These are phyloP conservation scores for Lota lota DNA, from an alignment of 2,113 vertebrate species.

Conservation along the genomic window DNA sequence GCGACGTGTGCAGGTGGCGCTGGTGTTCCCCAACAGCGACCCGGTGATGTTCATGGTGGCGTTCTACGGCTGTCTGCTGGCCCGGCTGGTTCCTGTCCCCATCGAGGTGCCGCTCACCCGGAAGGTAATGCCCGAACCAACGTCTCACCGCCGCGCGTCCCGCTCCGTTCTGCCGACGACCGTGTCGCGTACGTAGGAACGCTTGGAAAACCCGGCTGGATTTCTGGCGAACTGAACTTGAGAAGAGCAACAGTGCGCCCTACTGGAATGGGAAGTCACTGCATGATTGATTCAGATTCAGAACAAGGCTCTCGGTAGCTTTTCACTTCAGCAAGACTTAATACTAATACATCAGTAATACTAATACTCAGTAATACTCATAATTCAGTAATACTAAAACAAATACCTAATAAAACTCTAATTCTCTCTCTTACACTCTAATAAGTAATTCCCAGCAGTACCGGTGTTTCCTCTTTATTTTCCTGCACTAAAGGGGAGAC, in stretches of 20 bases:
- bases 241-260: slow-evolving; percentile 46
- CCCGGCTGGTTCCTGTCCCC: slow-evolving; percentile 91
- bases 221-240: not conserved
- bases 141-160: no score
- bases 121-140: slow-evolving; percentile 92
- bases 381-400: not conserved
- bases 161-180: not conserved
- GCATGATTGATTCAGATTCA: not conserved
- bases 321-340: not conserved
- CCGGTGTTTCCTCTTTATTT: no score
- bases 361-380: no score
- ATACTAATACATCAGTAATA: not conserved
- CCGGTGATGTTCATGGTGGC: slow-evolving; percentile 97
- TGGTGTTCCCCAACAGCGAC: slow-evolving; percentile 95
- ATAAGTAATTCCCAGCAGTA: no score
- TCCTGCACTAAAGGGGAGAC: no score
- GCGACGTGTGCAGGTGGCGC: slow-evolving; percentile 80
- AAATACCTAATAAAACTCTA: not conserved
- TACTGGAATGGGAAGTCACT: slow-evolving; percentile 36
- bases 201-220: not conserved
- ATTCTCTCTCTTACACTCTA: no score
- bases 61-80: slow-evolving; percentile 93
- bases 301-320: not conserved
- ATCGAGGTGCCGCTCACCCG: slow-evolving; percentile 94
- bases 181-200: not conserved